These are phyloP conservation scores for Rhabdomys dilectus DNA, from an alignment of 2,113 vertebrate genomes.

Conservation along the genomic window DNA sequence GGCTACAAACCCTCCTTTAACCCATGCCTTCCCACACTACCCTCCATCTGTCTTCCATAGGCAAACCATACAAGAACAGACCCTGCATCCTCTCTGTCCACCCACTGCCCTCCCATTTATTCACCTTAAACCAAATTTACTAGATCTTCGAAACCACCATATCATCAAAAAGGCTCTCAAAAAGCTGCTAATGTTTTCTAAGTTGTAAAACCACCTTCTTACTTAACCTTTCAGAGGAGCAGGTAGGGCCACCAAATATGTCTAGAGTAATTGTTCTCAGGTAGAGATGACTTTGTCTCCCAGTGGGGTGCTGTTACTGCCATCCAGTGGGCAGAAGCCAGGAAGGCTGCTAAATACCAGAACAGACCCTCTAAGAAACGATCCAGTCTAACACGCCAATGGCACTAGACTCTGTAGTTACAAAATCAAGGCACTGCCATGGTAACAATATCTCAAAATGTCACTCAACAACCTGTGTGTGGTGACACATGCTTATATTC, in stretches of 20 bases:
- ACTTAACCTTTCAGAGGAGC: neutral
- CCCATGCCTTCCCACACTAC: neutral
- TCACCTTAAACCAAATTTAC: conserved; percentile 2
- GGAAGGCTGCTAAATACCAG: neutral
- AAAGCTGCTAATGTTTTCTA: neutral
- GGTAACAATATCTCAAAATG: conserved; percentile 3
- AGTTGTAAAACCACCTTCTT: neutral
- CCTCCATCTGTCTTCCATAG: neutral
- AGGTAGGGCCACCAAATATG: neutral
- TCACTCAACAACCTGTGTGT: neutral
- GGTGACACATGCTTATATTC: neutral
- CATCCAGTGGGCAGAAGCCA: neutral
- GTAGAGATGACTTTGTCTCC: neutral
- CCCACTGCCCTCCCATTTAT: neutral
- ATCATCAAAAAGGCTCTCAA: conserved; percentile 17
- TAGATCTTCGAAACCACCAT: neutral
- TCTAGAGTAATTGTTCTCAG: neutral
- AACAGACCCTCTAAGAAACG: neutral
- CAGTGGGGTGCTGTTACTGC: neutral
- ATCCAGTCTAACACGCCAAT: conserved; percentile 4
- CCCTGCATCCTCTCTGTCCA: neutral
- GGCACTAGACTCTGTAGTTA: neutral
- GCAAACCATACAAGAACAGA: neutral
- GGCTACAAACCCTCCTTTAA: neutral
- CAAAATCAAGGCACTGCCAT: neutral